A percentile compares a stretch with the other conserved stretches of the same genome.
Conservation (phyloP, 2,113 vertebrate genomes). For the Nansenia antarctica region DNA sequence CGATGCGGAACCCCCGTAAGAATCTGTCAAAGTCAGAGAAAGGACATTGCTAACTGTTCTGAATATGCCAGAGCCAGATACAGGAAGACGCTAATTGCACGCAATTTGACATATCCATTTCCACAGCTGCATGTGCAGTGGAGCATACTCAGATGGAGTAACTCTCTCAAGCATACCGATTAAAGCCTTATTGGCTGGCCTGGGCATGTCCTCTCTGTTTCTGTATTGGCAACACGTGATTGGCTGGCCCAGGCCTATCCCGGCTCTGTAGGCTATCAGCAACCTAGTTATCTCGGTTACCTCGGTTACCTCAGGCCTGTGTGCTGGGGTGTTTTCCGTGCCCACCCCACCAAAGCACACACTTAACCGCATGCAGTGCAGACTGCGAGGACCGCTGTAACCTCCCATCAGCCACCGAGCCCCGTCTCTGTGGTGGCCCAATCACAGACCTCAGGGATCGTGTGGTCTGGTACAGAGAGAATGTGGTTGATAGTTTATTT, state of each 20-base stretch:
- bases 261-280: slow-evolving; percentile 48
- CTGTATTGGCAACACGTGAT: not conserved
- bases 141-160: slow-evolving; percentile 44
- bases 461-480: slow-evolving; percentile 40
- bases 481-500: slow-evolving; percentile 58
- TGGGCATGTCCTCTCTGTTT: not conserved
- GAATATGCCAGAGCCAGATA: slow-evolving; percentile 33
- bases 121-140: slow-evolving; percentile 63
- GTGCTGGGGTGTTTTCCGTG: not conserved
- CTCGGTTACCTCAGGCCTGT: slow-evolving; percentile 59
- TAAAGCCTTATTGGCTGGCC: slow-evolving; percentile 53
- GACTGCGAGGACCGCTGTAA: slow-evolving; percentile 18
- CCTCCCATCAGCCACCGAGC: slow-evolving; percentile 50
- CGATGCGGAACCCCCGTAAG: slow-evolving; percentile 13
- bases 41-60: slow-evolving; percentile 38
- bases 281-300: no score
- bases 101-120: slow-evolving; percentile 65
- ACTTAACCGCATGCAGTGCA: no score
- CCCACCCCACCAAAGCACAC: no score
- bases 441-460: slow-evolving; percentile 47
- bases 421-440: slow-evolving; percentile 27
- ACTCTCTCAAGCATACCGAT: slow-evolving; percentile 64
- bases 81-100: slow-evolving; percentile 56
- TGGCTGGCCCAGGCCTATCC: slow-evolving; percentile 35
- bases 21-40: slow-evolving; percentile 50